phyloP scores from a whole-genome alignment of 2,888 invertebrate species.

The Andrena marginata region DNA sequence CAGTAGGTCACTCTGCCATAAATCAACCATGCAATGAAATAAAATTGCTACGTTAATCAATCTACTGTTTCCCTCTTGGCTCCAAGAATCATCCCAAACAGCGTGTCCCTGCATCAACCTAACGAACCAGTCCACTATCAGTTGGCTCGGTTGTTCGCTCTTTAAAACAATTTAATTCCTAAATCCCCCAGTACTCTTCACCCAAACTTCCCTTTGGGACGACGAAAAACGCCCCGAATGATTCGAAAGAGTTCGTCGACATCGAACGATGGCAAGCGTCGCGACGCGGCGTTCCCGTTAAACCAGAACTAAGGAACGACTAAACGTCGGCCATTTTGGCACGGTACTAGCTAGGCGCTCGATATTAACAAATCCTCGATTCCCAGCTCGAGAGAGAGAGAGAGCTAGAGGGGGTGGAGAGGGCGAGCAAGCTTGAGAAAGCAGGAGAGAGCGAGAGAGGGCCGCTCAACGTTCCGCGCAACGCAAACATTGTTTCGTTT shows the following conservation, averaged over 20 bases:
- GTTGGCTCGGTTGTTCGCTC: background rate
- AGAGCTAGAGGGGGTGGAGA: conserved; percentile 10
- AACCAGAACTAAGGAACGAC: conserved; percentile 74
- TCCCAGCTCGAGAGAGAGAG: conserved; percentile 48
- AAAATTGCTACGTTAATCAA: too few species aligned
- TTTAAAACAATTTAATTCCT: background rate
- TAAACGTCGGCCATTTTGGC: conserved; percentile 78
- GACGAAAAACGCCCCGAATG: background rate
- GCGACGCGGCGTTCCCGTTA: conserved; percentile 42
- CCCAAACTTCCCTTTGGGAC: background rate
- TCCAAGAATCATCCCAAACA: too few species aligned
- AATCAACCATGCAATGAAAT: too few species aligned
- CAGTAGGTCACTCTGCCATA: too few species aligned
- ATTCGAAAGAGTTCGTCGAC: background rate
- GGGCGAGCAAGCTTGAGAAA: background rate
- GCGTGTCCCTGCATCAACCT: background rate
- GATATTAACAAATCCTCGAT: conserved; percentile 77
- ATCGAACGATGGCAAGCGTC: background rate
- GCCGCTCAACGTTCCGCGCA: conserved; percentile 71
- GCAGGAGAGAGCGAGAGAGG: conserved; percentile 16
- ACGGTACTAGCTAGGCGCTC: conserved; percentile 75
- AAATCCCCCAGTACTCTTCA: background rate
- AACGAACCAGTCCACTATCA: background rate
- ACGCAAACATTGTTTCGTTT: conserved; percentile 75
- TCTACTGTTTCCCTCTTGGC: too few species aligned